These are phyloP conservation scores for Acleris laterana DNA, from an alignment of 2,888 invertebrate genomes.

Conservation along the genomic window DNA sequence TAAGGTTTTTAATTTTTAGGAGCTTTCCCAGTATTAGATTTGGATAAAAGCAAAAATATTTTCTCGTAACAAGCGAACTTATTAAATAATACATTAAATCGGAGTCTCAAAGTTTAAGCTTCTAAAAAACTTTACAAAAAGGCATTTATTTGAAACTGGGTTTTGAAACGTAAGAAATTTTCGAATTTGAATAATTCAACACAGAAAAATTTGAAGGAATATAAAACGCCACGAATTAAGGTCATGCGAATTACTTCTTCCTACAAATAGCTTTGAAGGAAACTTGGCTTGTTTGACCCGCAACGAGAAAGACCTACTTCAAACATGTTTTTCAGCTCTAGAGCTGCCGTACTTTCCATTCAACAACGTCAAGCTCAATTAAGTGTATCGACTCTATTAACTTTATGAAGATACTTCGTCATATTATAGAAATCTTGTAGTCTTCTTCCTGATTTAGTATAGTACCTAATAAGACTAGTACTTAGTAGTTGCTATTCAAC, in stretches of 20 bases:
- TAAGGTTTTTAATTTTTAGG: constrained; percentile 12
- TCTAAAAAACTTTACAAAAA: no score
- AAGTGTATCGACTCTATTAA: constrained; percentile 15
- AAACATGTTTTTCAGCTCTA: constrained; percentile 55
- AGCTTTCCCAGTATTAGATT: neutral
- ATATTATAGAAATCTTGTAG: no score
- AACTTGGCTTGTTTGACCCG: constrained; percentile 57
- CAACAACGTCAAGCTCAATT: constrained; percentile 46
- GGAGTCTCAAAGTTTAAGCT: no score
- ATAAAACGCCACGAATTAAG: constrained; percentile 33
- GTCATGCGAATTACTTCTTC: constrained; percentile 36
- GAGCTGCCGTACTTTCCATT: constrained; percentile 48
- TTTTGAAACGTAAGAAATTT: no score
- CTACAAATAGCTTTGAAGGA: constrained; percentile 41
- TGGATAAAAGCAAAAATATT: neutral
- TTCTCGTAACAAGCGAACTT: no score
- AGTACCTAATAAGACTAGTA: no score
- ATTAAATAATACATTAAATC: no score
- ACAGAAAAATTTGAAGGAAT: neutral
- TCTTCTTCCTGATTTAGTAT: no score
- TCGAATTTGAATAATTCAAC: no score
- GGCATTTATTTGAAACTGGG: no score
- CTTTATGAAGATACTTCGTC: constrained; percentile 7
- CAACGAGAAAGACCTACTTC: constrained; percentile 49
- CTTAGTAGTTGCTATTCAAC: no score